A percentile compares a stretch with the other conserved stretches of the same genome.
These are phyloP conservation scores for Allacma fusca DNA, from an alignment of 2,888 invertebrate species.

Conservation along the genomic window DNA sequence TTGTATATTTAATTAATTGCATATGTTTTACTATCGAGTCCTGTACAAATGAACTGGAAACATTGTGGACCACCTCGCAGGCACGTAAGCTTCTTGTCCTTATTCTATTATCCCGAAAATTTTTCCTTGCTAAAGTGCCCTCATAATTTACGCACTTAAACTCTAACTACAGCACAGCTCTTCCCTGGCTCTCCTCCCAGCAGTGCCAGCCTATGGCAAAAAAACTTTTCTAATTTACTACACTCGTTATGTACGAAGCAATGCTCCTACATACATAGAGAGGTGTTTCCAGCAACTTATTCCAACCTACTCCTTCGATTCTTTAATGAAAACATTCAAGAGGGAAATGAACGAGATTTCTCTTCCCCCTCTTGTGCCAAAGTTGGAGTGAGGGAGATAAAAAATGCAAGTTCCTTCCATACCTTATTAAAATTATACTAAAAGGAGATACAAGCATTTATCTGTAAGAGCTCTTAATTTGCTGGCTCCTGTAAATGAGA, in stretches of 20 bases:
- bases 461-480: slow-evolving; percentile 7
- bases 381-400: neutral
- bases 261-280: neutral
- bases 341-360: too few relatives aligned
- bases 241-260: neutral
- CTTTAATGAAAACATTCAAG: too few relatives aligned
- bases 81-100: neutral
- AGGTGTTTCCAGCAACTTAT: neutral
- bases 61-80: neutral
- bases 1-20: too few relatives aligned
- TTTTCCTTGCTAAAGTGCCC: neutral
- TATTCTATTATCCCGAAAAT: neutral
- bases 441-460: neutral
- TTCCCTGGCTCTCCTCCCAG: neutral
- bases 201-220: slow-evolving; percentile 1
- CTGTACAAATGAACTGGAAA: too few relatives aligned
- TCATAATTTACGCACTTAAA: slow-evolving; percentile 12
- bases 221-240: slow-evolving; percentile 12
- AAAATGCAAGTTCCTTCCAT: neutral
- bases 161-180: slow-evolving; percentile 1
- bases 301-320: neutral
- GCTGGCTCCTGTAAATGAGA: neutral
- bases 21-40: too few relatives aligned
- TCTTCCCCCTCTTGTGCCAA: too few relatives aligned
- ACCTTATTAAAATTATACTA: slow-evolving; percentile 1